These are phyloP conservation scores for Pithys albifrons DNA, from an alignment of 2,113 vertebrate genomes.

Conservation along the genomic window DNA sequence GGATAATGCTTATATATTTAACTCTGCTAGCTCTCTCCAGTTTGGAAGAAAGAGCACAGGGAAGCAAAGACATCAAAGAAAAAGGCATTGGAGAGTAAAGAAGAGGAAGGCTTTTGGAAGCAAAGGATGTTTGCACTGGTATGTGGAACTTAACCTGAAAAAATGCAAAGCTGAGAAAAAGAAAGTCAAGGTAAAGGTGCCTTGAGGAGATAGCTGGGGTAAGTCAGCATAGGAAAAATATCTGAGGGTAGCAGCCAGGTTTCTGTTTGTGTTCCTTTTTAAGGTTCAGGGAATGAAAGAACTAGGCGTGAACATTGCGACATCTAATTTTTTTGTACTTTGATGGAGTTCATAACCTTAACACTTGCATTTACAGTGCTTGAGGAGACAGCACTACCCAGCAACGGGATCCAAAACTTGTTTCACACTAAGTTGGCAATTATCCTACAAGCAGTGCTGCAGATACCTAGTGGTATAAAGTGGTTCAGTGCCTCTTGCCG, in stretches of 20 bases:
- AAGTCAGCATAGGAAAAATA: background rate
- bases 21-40: background rate
- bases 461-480: background rate
- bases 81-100: background rate
- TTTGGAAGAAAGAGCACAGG: background rate
- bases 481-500: accelerated
- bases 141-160: conserved; percentile 7
- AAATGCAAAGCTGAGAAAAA: background rate
- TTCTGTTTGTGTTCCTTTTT: conserved; percentile 39
- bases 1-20: background rate
- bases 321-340: conserved; percentile 4
- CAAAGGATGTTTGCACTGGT: background rate
- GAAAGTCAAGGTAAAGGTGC: background rate
- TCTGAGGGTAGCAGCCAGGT: conserved; percentile 7
- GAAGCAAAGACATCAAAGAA: background rate
- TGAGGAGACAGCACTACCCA: background rate
- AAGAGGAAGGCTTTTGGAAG: background rate
- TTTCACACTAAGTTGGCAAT: background rate
- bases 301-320: background rate
- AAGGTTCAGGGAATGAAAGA: conserved; percentile 14
- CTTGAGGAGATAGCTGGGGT: background rate
- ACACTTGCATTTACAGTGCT: background rate
- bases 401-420: background rate
- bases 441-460: background rate
- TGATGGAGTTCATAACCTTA: conserved; percentile 14